Evolutionary conservation across 2,113 vertebrate genomes (phyloP).

Genomic region (Bufo gargarizans): DNA sequence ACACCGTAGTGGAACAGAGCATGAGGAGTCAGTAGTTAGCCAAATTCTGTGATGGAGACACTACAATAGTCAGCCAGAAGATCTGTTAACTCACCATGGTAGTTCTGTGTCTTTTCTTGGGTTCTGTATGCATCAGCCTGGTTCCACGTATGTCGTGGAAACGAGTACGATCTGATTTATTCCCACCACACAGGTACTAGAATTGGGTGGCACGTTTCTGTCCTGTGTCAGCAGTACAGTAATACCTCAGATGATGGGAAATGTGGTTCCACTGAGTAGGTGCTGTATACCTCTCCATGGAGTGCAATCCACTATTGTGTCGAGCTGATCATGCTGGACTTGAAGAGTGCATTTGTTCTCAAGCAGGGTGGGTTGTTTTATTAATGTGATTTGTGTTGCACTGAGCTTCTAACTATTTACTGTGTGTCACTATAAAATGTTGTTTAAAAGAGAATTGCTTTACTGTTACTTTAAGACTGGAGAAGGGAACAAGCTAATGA

Average conservation of each 20-base stretch:
- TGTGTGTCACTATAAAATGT: slow-evolving; percentile 39
- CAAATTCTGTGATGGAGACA: not conserved
- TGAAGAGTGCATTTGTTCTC: slow-evolving; percentile 29
- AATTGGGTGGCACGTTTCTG: not conserved
- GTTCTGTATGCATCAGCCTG: too few species aligned
- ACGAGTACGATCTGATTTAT: too few species aligned
- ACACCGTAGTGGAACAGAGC: not conserved
- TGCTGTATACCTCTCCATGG: not conserved
- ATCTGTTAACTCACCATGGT: not conserved
- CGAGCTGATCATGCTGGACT: not conserved
- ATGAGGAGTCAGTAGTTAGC: not conserved
- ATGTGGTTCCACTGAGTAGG: not conserved
- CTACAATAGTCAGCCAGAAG: not conserved
- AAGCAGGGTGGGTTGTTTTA: slow-evolving; percentile 29
- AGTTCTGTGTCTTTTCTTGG: too few species aligned
- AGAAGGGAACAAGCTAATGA: slow-evolving; percentile 30
- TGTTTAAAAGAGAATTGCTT: slow-evolving; percentile 45
- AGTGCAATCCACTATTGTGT: slow-evolving; percentile 4
- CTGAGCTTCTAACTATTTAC: slow-evolving; percentile 56
- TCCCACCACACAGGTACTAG: too few species aligned
- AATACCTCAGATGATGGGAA: not conserved
- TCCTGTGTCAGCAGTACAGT: not conserved
- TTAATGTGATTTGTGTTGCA: slow-evolving; percentile 59
- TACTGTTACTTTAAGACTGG: slow-evolving; percentile 44
- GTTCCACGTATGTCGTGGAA: too few species aligned